A percentile compares a stretch with the other conserved stretches of the same genome.
These are phyloP conservation scores for Chelidonichthys spinosus DNA, from an alignment of 2,797 vertebrate species.

Conservation along the genomic window DNA sequence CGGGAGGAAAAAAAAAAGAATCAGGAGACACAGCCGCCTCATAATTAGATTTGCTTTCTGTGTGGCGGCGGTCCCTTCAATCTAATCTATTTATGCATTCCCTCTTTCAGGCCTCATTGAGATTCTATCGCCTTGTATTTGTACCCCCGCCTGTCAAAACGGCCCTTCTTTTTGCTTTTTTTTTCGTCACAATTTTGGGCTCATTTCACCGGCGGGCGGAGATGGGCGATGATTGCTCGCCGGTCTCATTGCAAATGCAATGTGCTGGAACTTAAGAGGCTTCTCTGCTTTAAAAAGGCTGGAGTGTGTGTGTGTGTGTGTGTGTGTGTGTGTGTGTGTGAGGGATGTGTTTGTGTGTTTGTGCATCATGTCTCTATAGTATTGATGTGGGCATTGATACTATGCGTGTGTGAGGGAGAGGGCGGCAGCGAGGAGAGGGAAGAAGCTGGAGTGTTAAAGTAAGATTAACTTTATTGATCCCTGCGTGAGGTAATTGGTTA, in stretches of 20 bases:
- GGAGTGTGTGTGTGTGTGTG: conserved; percentile 16
- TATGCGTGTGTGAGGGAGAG: conserved; percentile 13
- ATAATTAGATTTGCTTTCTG: conserved; percentile 87
- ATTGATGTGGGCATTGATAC: conserved; percentile 52
- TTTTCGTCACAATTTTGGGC: conserved; percentile 80
- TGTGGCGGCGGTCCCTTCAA: conserved; percentile 80
- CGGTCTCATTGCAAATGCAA: conserved; percentile 77
- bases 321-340: conserved; percentile 19
- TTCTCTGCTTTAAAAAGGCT: conserved; percentile 61
- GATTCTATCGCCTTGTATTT: conserved; percentile 85
- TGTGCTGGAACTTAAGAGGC: conserved; percentile 79
- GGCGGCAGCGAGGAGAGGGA: neutral
- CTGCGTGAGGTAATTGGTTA: conserved; percentile 48
- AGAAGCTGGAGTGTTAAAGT: conserved; percentile 49
- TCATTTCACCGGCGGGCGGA: conserved; percentile 78
- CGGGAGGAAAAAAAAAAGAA: conserved; percentile 48
- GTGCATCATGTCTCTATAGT: conserved; percentile 33
- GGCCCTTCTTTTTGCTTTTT: conserved; percentile 50
- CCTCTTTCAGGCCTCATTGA: conserved; percentile 85
- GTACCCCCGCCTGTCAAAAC: conserved; percentile 82
- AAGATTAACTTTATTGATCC: conserved; percentile 71
- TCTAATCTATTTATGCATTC: conserved; percentile 87
- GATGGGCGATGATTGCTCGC: conserved; percentile 79
- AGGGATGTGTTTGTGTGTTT: conserved; percentile 36
- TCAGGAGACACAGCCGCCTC: conserved; percentile 77